phyloP scores from a whole-genome alignment of 2,113 vertebrate genomes.

The Cisticola juncidis region DNA sequence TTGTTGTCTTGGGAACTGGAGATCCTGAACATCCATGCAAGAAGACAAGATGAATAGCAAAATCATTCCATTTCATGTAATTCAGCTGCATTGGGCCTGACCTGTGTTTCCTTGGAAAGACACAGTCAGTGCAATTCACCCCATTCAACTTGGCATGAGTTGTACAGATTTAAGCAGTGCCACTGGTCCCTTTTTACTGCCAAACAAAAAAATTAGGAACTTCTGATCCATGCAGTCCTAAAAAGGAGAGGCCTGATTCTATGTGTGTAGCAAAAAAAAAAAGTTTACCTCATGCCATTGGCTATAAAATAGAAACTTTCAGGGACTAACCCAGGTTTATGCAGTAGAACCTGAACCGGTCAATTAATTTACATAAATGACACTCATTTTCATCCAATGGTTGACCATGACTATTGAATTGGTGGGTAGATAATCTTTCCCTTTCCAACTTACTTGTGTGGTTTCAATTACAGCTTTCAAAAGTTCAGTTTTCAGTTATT shows the following conservation, averaged over 20 bases:
- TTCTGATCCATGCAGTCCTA: not conserved
- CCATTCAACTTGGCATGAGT: rapidly evolving
- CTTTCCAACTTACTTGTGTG: not conserved
- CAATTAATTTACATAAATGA: not conserved
- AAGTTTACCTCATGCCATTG: not conserved
- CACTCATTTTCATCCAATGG: not conserved
- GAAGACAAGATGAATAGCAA: not conserved
- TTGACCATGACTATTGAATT: not conserved
- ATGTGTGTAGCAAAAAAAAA: not conserved
- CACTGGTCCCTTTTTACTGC: not conserved
- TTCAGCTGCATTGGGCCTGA: not conserved
- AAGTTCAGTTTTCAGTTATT: slow-evolving; percentile 18
- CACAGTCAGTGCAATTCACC: not conserved
- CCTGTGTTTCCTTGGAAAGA: not conserved
- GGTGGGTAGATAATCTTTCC: not conserved
- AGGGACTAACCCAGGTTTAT: not conserved
- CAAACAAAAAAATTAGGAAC: not conserved
- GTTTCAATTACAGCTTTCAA: slow-evolving; percentile 35
- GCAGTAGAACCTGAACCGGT: not conserved
- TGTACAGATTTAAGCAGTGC: not conserved
- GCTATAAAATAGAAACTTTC: not conserved
- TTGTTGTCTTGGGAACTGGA: not conserved
- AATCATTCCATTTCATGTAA: not conserved
- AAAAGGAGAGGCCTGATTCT: not conserved
- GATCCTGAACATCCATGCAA: not conserved